phyloP scores from a whole-genome alignment of 2,888 invertebrate genomes.

The Aleiodes alternator region DNA sequence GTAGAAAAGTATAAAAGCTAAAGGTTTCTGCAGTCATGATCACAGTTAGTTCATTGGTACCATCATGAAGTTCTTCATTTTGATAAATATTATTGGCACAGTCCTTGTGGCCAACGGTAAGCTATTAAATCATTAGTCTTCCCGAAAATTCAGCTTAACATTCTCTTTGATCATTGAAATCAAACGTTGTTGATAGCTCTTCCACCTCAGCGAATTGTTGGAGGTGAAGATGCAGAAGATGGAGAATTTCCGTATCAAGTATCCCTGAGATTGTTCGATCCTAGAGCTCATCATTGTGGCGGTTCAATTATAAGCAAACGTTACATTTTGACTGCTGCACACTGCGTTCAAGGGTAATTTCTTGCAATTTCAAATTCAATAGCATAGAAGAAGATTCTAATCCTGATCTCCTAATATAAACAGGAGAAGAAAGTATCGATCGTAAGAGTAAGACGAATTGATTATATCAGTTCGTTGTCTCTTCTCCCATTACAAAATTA shows the following conservation, averaged over 20 bases:
- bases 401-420: too few species aligned
- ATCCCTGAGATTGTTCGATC: constrained; percentile 72
- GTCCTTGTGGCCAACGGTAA: constrained; percentile 1
- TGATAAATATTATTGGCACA: background rate
- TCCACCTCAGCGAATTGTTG: constrained; percentile 63
- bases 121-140: background rate
- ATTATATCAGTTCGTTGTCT: too few species aligned
- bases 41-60: background rate
- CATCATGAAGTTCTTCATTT: background rate
- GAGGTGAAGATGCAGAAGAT: constrained; percentile 77
- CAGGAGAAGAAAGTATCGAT: too few species aligned
- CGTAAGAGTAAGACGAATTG: too few species aligned
- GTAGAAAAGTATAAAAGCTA: background rate
- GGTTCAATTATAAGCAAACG: constrained; percentile 77
- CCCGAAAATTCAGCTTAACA: too few species aligned
- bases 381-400: too few species aligned
- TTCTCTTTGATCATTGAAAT: background rate
- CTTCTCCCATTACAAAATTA: too few species aligned
- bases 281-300: constrained; percentile 77
- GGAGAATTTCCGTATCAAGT: constrained; percentile 78
- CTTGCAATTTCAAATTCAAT: too few species aligned
- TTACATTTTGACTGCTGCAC: constrained; percentile 74
- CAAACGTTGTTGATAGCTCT: background rate
- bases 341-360: constrained; percentile 6
- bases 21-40: background rate